Evolutionary conservation across 2,797 vertebrate species (phyloP), one percentile per base, ranked within the genome.

Genomic region (Tolypeutes matacus): DNA sequence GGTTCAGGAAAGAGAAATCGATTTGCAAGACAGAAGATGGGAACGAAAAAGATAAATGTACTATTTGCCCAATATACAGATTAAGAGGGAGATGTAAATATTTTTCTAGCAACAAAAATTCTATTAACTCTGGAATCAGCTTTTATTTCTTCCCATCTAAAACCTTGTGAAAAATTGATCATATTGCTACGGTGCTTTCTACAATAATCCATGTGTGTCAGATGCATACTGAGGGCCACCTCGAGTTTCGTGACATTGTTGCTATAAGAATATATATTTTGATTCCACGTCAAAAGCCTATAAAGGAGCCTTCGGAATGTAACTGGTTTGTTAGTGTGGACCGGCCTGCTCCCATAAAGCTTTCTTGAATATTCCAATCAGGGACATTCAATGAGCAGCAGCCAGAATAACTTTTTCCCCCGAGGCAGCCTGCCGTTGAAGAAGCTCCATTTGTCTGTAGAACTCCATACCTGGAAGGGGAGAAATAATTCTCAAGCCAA

Each of bases 351-450:
- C 65, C 64, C 65, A 17, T 5, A 65, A 49, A 78, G 39, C n/a
- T 73, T 87, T 64, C 64, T 46, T 20, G 31, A 73, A 51, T 49
- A 49, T 36, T 31, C 36, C 14, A 39, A 18, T 34, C 64, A 21
- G 34, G 53, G 27, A 7, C 10, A 9, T 12, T 56, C 36, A 1
- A 21, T 5, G 3, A 1, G 3, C 36, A 4, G 2, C 23, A 3
- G 46, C 58, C 31, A 23, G 46, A 46, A 46, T 5, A 46, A 46
- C 42, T 9, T 9, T 9, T n/a, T n/a, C 46, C 67, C 60, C 64
- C n/a, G 17, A 5, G 58, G 23, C n/a, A 34, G 36, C 49, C 39
- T 27, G 11, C 81, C n/a, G 8, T 67, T 46, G 31, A 65, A 78
- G 77, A 56, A 18, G 25, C 21, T 27, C 65, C 27, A 21, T 11